Percentiles rank a stretch among this genome's conserved stretches.
Evolutionary conservation across 2,113 vertebrate species (phyloP).

Genomic region (Camarhynchus parvulus): DNA sequence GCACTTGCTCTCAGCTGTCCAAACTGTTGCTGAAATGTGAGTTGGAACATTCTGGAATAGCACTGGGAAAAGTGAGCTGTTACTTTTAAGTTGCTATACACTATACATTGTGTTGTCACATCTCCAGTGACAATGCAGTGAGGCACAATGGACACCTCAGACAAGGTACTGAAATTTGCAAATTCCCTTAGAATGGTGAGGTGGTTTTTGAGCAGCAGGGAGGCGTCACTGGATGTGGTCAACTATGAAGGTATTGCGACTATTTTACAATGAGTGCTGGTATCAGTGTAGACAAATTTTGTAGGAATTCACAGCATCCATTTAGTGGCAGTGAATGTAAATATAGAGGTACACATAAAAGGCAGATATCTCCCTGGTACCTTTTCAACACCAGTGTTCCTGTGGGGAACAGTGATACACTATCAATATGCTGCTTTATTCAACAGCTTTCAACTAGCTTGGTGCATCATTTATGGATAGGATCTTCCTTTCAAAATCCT

Average conservation of each 20-base stretch:
- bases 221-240: not conserved
- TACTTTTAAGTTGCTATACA: not conserved
- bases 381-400: not conserved
- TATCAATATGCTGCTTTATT: not conserved
- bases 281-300: not conserved
- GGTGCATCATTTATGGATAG: not conserved
- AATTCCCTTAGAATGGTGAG: not conserved
- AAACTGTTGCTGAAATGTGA: not conserved
- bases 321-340: not conserved
- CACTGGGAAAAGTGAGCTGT: not conserved
- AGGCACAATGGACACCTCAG: not conserved
- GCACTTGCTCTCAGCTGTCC: not conserved
- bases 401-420: not conserved
- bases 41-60: not conserved
- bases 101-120: fast-evolving
- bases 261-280: not conserved
- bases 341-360: not conserved
- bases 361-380: not conserved
- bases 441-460: not conserved
- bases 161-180: not conserved
- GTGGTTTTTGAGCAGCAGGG: not conserved
- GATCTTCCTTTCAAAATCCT: not conserved
- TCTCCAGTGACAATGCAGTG: not conserved
- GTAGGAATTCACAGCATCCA: not conserved
- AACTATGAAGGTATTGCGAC: not conserved